Evolutionary conservation across 2,797 vertebrate species (phyloP), one percentile per base, ranked within the genome.

Genomic region (Bucorvus abyssinicus): DNA sequence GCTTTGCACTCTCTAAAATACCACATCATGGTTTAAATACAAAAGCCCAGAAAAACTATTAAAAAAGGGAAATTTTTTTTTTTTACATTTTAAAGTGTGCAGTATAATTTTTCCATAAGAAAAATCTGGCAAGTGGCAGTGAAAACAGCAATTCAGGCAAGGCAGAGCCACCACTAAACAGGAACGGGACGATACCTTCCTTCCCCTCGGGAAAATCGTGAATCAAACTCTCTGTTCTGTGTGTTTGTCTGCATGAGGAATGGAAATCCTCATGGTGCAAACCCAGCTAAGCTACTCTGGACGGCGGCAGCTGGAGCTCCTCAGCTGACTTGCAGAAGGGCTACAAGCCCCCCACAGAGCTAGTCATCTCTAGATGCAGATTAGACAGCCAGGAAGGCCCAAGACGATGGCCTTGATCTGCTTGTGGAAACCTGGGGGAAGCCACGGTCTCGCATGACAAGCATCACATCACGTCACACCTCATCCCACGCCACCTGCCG

Each of bases 401-500:
- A 80, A 71, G 29, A 44, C 0, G 0, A 82, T 1, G 7, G 30
- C n/a, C 53, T 63, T 34, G 27, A 88, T 11, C 18, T 55, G 29
- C 29, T 14, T 18, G 5, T 64, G 50, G 47, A 61, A 64, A 38
- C 34, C 29, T 7, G 21, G 6, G 22, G 14, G 34, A 91, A 74
- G 68, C 10, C 1, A 1, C 3, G 3, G 30, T 57, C 52, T 63
- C 63, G 57, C 1, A 0, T 21, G 10, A 26, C 14, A 53, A 36
- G 14, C 8, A 11, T 42, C 68, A 34, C 2, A 1, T 10, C 38
- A 40, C 38, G 38, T 40, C 12, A 40, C 38, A 40, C 12, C 38
- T 40, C 38, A 40, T 40, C 38, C 38, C 38, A 40, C 38, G 10
- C 17, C 13, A 5, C 7, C 27, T 26, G 4, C 13, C 36, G 38